Base-by-base conservation (phyloP, 2,797 vertebrate species). In the Rhinophrynus dorsalis region DNA sequence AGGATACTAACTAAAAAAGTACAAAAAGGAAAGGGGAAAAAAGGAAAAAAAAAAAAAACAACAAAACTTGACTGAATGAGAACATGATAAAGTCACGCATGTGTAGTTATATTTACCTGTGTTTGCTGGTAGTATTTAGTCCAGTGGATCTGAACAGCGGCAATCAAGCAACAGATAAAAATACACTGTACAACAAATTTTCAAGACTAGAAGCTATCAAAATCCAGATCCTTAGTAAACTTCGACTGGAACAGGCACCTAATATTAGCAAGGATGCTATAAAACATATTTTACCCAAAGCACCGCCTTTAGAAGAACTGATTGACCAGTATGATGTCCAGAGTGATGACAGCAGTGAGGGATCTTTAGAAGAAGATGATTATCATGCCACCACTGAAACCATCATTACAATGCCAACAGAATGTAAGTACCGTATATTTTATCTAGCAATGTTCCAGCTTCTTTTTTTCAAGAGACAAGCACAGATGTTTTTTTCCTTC, bases 311-410 rank as follows among this genome's bases (percentile, higher is more conserved):
- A 67, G 95, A 95, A 89, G 94, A 97, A 84, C 88, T 99, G 27
- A 96, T 99, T 72, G 96, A 99, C 89, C 95, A 97, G 85, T 99
- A 99, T 79, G 97, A 98, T 30, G 90, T 99, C 54, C 92, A 99
- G 84, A 90, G 94, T 50, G 96, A 99, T 38, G 96, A 96, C 86
- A 95, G 91, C 82, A 94, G 89, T 68, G 94, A 95, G 59, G 91
- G 85, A 60, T 88, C 90, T 67, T 67, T 92, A 83, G 95, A 97
- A 78, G 96, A 98, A 7, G 97, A 98, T 77, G 96, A 99, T 77
- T 96, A 98, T 76, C 97, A 98, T 26, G 96, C 92, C 47, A 94
- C 86, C 75, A 95, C 96, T 1, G 97, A 99, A 86, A 97, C 94
- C 2, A 90, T 99, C 78, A 95, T 99, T 88, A 91, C 94, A 72